Evolutionary conservation across 2,797 vertebrate species (phyloP), one percentile per base, ranked within the genome.

Genomic region (Cirrhinus molitorella): DNA sequence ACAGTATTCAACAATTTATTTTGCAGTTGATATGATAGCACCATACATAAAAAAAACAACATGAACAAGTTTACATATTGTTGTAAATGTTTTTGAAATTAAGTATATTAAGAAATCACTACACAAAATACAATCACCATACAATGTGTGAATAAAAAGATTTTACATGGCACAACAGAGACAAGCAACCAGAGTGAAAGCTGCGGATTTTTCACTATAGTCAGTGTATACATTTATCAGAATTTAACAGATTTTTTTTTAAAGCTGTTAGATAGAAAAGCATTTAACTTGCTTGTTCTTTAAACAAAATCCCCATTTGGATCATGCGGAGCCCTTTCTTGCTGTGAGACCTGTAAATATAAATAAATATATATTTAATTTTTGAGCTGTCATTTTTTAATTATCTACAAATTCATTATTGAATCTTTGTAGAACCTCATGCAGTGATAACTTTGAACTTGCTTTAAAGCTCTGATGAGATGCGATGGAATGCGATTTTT

Each of bases 401-500:
- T 31, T 17, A 53, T 25, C 4, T 71, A 47, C 45, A 12, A 9
- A 70, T 70, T 1, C 19, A 31, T 37, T 14, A 8, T 8, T 55
- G 25, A 11, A 3, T 3, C 8, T 51, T 10, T 13, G 13, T 21
- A n/a, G n/a, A 19, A 49, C 10, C 8, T 73, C 9, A 28, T 25
- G 51, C 6, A 25, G 23, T 23, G 3, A 8, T 5, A 6, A 25
- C 5, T 79, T 6, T 23, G 25, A 23, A 80, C 71, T 85, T 83
- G 28, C 84, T 66, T 79, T 23, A 85, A 37, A 37, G 86, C 86
- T 40, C 13, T 67, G 4, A 83, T 7, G 3, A 3, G 12, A 45
- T 13, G 43, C 11, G 3, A 45, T 3, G 12, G 45, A 47, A 47
- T 47, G 13, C 0, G 45, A 13, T 4, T 3, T 45, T 12, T 45